These are phyloP conservation scores for Mirza zaza DNA, from an alignment of 2,113 vertebrate species.

Conservation along the genomic window DNA sequence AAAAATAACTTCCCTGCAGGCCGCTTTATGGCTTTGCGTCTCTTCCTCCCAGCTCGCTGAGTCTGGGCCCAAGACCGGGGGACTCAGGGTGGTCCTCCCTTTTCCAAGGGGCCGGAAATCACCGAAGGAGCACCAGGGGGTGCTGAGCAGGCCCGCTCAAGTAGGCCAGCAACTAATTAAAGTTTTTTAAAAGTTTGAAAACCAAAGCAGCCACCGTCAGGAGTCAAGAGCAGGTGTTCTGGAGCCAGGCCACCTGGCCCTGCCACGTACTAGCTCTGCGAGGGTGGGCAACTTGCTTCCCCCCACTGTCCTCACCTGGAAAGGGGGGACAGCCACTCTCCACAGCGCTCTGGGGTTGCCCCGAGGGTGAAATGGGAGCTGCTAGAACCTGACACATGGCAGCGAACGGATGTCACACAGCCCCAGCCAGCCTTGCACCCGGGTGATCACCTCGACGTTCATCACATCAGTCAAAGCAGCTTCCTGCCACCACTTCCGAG, in stretches of 20 bases:
- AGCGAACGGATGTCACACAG: rapidly evolving
- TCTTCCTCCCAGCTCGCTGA: slow-evolving; percentile 51
- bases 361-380: neutral
- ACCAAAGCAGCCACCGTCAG: neutral
- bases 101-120: slow-evolving; percentile 68
- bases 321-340: neutral
- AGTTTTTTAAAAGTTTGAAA: neutral
- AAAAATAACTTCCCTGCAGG: slow-evolving; percentile 82
- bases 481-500: neutral
- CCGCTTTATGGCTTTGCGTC: slow-evolving; percentile 70
- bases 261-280: neutral
- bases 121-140: neutral
- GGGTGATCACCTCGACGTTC: rapidly evolving
- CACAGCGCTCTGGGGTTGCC: no score
- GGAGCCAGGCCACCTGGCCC: neutral
- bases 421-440: neutral
- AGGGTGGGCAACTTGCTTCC: neutral
- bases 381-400: rapidly evolving
- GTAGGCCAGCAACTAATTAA: neutral
- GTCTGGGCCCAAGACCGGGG: slow-evolving; percentile 36
- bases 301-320: neutral
- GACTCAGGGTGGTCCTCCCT: slow-evolving; percentile 73
- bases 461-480: neutral
- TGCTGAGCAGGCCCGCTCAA: neutral
- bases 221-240: neutral